These are phyloP conservation scores for Mormyrus proboscirostris DNA, from an alignment of 2,797 vertebrate species.

Conservation along the genomic window DNA sequence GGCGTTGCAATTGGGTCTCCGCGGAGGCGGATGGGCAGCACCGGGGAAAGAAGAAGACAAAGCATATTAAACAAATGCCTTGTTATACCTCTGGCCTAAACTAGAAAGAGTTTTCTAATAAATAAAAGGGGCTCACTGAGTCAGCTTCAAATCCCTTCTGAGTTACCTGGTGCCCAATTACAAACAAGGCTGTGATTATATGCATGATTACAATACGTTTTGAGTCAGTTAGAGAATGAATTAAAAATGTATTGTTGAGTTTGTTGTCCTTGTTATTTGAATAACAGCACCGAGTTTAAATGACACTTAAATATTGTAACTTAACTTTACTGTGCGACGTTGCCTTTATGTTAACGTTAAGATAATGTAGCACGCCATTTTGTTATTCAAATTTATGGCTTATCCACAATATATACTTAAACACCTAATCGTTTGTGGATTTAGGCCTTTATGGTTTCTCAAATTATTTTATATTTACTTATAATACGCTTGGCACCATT, in stretches of 20 bases:
- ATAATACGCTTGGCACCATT: background rate
- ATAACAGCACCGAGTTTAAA: background rate
- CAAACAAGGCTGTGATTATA: constrained; percentile 1
- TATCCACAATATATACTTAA: background rate
- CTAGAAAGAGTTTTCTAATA: constrained; percentile 10
- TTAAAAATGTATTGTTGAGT: background rate
- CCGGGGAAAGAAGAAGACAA: background rate
- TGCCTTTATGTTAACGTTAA: background rate
- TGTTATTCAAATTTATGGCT: background rate
- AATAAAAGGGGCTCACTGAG: constrained; percentile 18
- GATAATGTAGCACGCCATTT: background rate
- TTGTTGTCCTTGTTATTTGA: background rate
- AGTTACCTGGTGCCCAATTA: background rate
- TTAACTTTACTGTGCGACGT: background rate
- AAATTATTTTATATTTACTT: constrained; percentile 3
- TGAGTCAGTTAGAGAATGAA: background rate
- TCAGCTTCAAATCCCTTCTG: constrained; percentile 1
- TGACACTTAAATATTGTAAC: background rate
- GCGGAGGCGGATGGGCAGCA: constrained; percentile 3
- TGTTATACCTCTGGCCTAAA: constrained; percentile 9
- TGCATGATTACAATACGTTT: background rate
- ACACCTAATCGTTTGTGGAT: background rate
- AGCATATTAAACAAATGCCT: constrained; percentile 20
- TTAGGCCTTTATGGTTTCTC: background rate
- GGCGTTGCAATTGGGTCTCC: background rate